Percentiles rank a stretch among this genome's conserved stretches.
Evolutionary conservation across 2,888 invertebrate genomes (phyloP).

Genomic region (Cyclophora punctaria): DNA sequence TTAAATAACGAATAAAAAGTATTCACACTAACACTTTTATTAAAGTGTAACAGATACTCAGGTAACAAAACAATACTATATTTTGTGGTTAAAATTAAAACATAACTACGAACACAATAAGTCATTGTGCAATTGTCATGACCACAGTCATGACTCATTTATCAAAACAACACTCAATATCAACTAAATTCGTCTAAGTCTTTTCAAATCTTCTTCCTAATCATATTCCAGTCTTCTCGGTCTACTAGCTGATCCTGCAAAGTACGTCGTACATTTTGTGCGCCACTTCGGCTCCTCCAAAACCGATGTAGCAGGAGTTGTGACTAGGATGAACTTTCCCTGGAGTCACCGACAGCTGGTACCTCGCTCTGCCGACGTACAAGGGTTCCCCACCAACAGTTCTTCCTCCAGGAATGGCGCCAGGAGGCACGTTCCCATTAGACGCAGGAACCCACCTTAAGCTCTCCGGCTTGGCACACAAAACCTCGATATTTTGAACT

Average conservation of each 20-base stretch:
- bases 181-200: too few relatives aligned
- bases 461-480: constrained; percentile 49
- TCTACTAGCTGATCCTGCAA: constrained; percentile 41
- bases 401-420: constrained; percentile 71
- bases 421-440: constrained; percentile 69
- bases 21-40: too few relatives aligned
- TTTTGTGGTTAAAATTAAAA: too few relatives aligned
- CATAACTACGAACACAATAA: too few relatives aligned
- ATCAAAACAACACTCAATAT: too few relatives aligned
- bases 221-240: background rate
- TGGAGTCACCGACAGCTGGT: constrained; percentile 74
- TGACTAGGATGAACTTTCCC: constrained; percentile 72
- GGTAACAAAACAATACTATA: too few relatives aligned
- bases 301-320: constrained; percentile 56
- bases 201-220: background rate
- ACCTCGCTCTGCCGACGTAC: constrained; percentile 72
- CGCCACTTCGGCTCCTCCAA: constrained; percentile 55
- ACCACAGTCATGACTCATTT: background rate
- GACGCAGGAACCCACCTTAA: constrained; percentile 71
- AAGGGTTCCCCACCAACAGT: constrained; percentile 64
- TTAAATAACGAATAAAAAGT: too few relatives aligned
- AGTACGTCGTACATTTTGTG: constrained; percentile 63
- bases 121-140: background rate
- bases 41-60: too few relatives aligned
- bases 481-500: constrained; percentile 63